These are phyloP conservation scores for Tortrix viridana DNA, from an alignment of 2,888 invertebrate genomes.

Conservation along the genomic window DNA sequence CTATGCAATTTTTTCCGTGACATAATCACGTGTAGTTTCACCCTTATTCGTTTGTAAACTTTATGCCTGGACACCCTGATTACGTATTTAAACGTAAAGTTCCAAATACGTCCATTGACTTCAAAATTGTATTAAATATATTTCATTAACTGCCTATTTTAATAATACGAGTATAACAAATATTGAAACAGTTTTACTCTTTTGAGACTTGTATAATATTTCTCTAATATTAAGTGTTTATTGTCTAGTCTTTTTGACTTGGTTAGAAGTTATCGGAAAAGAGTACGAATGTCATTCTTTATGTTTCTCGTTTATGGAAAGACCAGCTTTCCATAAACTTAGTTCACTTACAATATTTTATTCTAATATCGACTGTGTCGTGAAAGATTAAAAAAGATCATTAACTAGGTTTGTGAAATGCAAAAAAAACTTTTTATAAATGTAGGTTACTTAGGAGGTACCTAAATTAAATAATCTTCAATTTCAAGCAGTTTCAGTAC, in stretches of 20 bases:
- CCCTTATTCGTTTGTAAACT: no score
- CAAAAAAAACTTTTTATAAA: not conserved
- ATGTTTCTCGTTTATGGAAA: constrained; percentile 8
- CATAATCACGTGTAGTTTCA: no score
- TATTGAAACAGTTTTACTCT: no score
- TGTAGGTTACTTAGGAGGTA: not conserved
- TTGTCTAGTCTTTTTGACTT: not conserved
- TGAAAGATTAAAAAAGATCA: not conserved
- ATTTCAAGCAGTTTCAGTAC: no score
- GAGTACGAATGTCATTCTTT: constrained; percentile 20
- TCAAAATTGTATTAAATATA: constrained; percentile 10
- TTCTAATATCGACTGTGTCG: constrained; percentile 4
- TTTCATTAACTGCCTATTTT: not conserved
- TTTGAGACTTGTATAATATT: no score
- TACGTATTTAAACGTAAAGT: constrained; percentile 1
- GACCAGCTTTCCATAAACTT: constrained; percentile 2
- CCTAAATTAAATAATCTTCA: no score
- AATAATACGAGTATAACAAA: no score
- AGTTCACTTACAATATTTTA: constrained; percentile 20
- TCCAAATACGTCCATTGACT: constrained; percentile 22
- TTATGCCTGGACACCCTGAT: no score
- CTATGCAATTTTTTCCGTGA: no score
- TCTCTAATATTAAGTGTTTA: not conserved
- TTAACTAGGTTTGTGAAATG: not conserved
- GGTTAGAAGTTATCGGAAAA: constrained; percentile 2